phyloP scores from a whole-genome alignment of 2,888 invertebrate genomes.

The Campoletis raptor region DNA sequence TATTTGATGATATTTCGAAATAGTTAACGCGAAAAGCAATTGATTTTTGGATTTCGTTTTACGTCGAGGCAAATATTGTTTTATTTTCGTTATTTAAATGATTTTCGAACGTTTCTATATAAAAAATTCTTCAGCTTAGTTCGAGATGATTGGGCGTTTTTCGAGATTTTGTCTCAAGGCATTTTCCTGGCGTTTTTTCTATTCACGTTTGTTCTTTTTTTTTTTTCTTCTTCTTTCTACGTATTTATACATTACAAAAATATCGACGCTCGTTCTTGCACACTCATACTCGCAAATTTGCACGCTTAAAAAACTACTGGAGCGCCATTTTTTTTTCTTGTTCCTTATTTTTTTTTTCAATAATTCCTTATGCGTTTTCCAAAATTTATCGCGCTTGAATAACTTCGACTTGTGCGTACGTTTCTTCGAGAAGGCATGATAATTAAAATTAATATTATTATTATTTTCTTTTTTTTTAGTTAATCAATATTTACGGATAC shows the following conservation, averaged over 20 bases:
- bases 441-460: background rate
- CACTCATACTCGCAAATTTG: slow-evolving; percentile 13
- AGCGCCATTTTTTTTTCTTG: background rate
- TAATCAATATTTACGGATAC: background rate
- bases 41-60: background rate
- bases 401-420: background rate
- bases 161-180: slow-evolving; percentile 41
- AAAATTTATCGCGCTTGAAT: background rate
- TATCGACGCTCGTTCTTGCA: slow-evolving; percentile 70
- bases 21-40: background rate
- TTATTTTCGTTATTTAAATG: background rate
- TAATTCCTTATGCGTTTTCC: background rate
- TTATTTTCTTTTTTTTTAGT: background rate
- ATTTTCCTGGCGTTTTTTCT: slow-evolving; percentile 19
- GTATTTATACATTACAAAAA: slow-evolving; percentile 75
- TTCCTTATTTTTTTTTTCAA: too few relatives aligned
- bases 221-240: slow-evolving; percentile 15
- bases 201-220: background rate
- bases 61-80: too few relatives aligned
- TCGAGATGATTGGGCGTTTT: slow-evolving; percentile 21
- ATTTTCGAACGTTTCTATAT: background rate
- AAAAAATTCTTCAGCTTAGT: background rate
- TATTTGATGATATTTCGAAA: background rate
- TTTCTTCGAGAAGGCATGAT: background rate
- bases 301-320: slow-evolving; percentile 9